These are phyloP conservation scores for Tortricodes alternella DNA, from an alignment of 2,888 invertebrate genomes.

Conservation along the genomic window DNA sequence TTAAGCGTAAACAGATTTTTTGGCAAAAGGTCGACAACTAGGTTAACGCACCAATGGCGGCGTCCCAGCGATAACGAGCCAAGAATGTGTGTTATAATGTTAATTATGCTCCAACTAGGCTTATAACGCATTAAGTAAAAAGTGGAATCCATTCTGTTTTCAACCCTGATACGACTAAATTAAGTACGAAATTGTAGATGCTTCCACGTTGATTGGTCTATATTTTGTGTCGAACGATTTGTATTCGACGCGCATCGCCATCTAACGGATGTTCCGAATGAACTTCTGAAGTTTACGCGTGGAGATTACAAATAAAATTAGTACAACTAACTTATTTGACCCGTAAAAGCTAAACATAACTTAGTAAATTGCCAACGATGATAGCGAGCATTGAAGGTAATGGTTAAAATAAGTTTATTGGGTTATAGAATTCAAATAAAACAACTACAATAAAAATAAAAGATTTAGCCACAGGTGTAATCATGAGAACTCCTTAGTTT, in stretches of 20 bases:
- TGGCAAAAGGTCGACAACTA: conserved; percentile 34
- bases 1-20: conserved; percentile 23
- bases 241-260: background rate
- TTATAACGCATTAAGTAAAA: conserved; percentile 13
- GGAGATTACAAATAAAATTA: background rate
- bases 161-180: background rate
- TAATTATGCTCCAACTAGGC: conserved; percentile 44
- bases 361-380: too few species aligned
- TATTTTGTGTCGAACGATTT: too few species aligned
- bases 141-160: background rate
- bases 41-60: conserved; percentile 43
- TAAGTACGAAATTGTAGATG: background rate
- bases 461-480: too few species aligned
- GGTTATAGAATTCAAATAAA: too few species aligned
- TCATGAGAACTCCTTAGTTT: too few species aligned
- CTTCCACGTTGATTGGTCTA: too few species aligned
- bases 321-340: too few species aligned
- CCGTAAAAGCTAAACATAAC: too few species aligned
- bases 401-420: too few species aligned
- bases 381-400: too few species aligned
- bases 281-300: background rate
- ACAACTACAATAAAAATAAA: too few species aligned
- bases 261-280: conserved; percentile 7
- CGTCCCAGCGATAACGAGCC: conserved; percentile 40
- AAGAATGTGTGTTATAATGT: conserved; percentile 41